Percentiles rank a stretch among this genome's conserved stretches.
These are phyloP conservation scores for Actenoides lindsayi DNA, from an alignment of 2,113 vertebrate species.

Conservation along the genomic window DNA sequence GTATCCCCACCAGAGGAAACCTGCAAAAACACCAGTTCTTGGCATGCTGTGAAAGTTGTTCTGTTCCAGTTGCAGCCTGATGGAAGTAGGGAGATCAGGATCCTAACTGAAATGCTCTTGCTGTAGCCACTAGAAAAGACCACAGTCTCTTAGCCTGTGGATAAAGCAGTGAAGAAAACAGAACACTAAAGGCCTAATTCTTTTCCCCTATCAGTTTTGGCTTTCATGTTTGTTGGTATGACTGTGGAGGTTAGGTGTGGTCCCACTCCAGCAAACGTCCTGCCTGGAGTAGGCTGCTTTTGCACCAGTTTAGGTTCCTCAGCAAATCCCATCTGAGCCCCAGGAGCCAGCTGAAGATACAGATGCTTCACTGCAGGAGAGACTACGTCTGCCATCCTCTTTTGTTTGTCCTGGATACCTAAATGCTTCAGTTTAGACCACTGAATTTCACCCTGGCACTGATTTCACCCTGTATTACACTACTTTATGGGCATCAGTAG, in stretches of 20 bases:
- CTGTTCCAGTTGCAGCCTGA: background rate
- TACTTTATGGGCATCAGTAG: background rate
- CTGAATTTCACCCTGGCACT: background rate
- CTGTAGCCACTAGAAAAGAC: background rate
- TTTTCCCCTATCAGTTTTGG: background rate
- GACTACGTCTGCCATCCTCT: background rate
- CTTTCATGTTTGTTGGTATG: background rate
- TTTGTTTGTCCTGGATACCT: background rate
- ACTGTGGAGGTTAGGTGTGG: background rate
- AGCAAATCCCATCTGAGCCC: background rate
- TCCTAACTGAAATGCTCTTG: background rate
- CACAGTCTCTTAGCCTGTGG: background rate
- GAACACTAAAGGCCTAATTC: background rate
- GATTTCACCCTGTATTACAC: background rate
- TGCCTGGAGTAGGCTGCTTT: background rate
- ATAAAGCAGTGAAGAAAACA: background rate
- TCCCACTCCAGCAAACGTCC: background rate
- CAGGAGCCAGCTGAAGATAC: rapidly evolving
- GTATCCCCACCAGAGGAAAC: background rate
- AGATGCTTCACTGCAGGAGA: background rate
- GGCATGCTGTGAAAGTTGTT: background rate
- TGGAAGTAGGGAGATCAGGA: background rate
- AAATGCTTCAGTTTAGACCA: background rate
- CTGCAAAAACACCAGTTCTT: background rate
- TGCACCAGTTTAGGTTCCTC: background rate